Conservation (phyloP, 2,113 vertebrate genomes). For the Salvelinus alpinus region DNA sequence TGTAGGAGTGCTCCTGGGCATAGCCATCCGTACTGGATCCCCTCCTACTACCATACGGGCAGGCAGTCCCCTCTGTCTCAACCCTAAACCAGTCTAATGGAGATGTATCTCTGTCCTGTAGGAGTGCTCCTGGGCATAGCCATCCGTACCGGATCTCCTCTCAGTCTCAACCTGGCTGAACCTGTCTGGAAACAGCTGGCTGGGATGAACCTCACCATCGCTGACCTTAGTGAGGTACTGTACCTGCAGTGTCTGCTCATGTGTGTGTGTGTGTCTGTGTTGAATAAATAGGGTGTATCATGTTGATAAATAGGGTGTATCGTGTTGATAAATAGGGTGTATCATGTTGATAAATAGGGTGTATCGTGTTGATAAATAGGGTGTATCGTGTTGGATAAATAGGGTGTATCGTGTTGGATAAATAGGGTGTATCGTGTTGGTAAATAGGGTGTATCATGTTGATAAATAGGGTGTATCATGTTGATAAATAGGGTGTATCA, state of each 20-base stretch:
- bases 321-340: neutral
- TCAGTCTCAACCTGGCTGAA: conserved; percentile 95
- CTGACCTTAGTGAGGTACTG: conserved; percentile 95
- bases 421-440: no score
- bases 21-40: conserved; percentile 98
- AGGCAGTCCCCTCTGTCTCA: conserved; percentile 84
- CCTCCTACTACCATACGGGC: no score
- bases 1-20: conserved; percentile 91
- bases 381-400: no score
- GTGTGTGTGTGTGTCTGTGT: neutral
- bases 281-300: no score
- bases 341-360: no score
- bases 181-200: conserved; percentile 99
- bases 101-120: conserved; percentile 54
- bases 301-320: no score
- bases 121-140: conserved; percentile 95
- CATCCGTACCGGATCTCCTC: conserved; percentile 95
- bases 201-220: conserved; percentile 98
- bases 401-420: no score
- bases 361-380: no score
- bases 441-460: no score
- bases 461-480: no score
- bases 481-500: no score
- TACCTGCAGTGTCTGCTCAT: neutral
- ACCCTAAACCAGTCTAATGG: no score